Base-by-base conservation (phyloP, 2,797 vertebrate genomes). In the Hapalemur alaotrensis region DNA sequence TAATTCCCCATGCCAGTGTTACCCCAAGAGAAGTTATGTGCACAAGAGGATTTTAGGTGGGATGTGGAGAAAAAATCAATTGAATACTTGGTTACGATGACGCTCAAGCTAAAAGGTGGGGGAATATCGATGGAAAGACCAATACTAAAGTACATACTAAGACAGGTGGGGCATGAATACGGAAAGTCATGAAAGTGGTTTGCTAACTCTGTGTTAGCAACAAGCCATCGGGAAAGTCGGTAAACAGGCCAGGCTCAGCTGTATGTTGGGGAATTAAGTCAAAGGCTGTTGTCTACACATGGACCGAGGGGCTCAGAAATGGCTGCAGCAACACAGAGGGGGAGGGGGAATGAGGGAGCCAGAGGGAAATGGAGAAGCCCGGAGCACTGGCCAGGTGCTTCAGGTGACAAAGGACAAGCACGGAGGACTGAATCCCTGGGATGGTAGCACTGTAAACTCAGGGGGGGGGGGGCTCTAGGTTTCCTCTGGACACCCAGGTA, bases 41-140 rank as follows among this genome's bases (percentile, higher is more conserved):
- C 80, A 30, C 0, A 1, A 93, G 82, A 93, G 30, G 30, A 85
- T 86, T 95, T 94, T 88, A 96, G 78, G 80, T 93, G 79, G 69
- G 73, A 57, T 1, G 0, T 14, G 61, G 54, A 95, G n/a, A 59
- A 15, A 81, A 95, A 93, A 91, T 28, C 76, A 89, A 75, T 59
- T 35, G 69, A 90, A 94, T 38, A 52, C n/a, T 89, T 91, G 48
- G n/a, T 96, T 61, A 87, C 79, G n/a, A 80, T 93, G 83, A 93
- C 32, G 76, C 38, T 69, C 72, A 32, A 67, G 15, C 87, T 88
- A 41, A 63, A 80, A 90, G 18, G 41, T 13, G 23, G 23, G 14
- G 5, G 15, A 8, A 1, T 32, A 20, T n/a, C 43, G 32, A 48
- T 48, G 30, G 32, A 43, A 83, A 93, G 69, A 22, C 30, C 23